Conservation (phyloP, 2,797 vertebrate species). For the Borostomias antarcticus region DNA sequence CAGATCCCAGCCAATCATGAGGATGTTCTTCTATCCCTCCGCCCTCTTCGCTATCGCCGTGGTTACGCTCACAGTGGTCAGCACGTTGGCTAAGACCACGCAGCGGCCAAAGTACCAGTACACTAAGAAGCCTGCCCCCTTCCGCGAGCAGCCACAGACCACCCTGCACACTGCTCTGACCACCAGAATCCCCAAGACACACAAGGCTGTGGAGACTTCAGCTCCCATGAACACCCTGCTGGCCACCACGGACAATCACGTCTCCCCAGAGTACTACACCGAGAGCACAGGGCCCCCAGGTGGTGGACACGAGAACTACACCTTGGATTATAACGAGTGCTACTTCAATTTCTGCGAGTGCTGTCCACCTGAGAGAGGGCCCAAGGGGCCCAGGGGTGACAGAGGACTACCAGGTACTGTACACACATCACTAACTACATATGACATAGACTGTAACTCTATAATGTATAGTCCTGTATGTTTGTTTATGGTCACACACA, state of each 20-base stretch:
- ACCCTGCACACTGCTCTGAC: conserved; percentile 60
- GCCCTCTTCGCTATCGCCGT: conserved; percentile 53
- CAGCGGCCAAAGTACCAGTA: conserved; percentile 83
- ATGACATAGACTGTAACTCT: background rate
- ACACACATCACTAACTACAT: background rate
- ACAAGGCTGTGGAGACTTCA: conserved; percentile 46
- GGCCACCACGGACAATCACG: conserved; percentile 54
- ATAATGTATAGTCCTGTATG: too few relatives aligned
- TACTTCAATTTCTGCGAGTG: conserved; percentile 97
- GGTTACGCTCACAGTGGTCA: conserved; percentile 56
- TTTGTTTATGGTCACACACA: too few relatives aligned
- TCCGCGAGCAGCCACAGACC: conserved; percentile 49
- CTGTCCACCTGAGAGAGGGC: conserved; percentile 81
- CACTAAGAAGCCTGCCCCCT: conserved; percentile 82
- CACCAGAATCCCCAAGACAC: conserved; percentile 56
- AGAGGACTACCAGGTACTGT: conserved; percentile 83
- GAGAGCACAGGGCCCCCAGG: conserved; percentile 63
- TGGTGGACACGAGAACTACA: conserved; percentile 82
- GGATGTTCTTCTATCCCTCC: conserved; percentile 48
- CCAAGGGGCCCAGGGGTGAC: conserved; percentile 81
- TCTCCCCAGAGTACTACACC: conserved; percentile 49
- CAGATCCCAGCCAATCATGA: conserved; percentile 72
- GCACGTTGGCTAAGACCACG: conserved; percentile 79
- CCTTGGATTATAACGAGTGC: conserved; percentile 86
- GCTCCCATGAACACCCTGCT: conserved; percentile 53